A percentile compares a stretch with the other conserved stretches of the same genome.
Evolutionary conservation across 2,113 vertebrate genomes (phyloP).

Genomic region (Apodemus speciosus): DNA sequence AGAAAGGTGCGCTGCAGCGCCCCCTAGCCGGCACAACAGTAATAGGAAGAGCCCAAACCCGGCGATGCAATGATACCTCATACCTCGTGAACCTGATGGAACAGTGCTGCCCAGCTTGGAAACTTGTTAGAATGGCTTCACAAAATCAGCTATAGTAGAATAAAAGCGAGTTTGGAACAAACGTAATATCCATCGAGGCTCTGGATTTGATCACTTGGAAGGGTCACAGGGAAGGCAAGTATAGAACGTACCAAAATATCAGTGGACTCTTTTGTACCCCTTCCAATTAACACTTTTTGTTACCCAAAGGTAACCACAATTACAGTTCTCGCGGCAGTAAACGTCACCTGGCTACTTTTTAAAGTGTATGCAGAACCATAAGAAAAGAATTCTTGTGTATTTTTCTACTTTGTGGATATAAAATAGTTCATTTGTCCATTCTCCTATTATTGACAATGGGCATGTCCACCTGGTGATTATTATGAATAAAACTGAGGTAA

Average conservation of each 20-base stretch:
- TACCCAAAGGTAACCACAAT: neutral
- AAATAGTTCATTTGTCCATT: neutral
- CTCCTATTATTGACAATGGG: neutral
- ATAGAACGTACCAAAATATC: neutral
- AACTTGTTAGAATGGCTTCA: neutral
- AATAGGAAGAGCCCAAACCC: neutral
- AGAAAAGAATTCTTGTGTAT: neutral
- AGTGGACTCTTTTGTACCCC: neutral
- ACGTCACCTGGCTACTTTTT: neutral
- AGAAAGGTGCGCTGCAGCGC: neutral
- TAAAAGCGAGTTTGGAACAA: constrained; percentile 3
- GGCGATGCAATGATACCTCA: neutral
- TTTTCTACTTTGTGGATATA: neutral
- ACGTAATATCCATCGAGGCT: neutral
- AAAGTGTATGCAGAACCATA: neutral
- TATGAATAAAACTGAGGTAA: neutral
- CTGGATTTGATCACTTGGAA: neutral
- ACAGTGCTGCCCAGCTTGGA: neutral
- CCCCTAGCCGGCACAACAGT: neutral
- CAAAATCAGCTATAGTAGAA: neutral
- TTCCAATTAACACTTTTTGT: neutral
- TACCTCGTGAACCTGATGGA: neutral
- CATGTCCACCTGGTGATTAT: neutral
- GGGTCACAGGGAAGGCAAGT: neutral
- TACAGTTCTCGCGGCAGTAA: neutral